Conservation (phyloP, 2,888 invertebrate species). For the Drosophila neonasuta region DNA sequence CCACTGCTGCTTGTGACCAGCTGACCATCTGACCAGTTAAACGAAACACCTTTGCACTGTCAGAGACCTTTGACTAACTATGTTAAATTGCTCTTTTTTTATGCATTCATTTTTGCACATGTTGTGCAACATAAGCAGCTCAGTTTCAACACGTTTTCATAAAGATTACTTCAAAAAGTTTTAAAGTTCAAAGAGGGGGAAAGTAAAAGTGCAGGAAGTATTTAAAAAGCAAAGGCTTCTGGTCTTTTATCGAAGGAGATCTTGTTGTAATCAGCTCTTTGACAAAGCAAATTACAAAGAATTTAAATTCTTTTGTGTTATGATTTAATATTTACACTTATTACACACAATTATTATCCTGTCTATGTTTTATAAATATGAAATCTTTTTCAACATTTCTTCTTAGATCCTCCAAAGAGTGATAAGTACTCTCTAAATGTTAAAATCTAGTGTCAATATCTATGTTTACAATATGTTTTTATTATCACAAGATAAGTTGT, state of each 20-base stretch:
- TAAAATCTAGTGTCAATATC: no score
- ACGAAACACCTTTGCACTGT: conserved; percentile 54
- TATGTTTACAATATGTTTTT: no score
- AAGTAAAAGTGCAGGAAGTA: not conserved
- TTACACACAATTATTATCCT: no score
- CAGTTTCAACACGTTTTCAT: conserved; percentile 8
- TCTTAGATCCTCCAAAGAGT: no score
- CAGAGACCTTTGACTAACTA: conserved; percentile 45
- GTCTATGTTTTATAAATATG: no score
- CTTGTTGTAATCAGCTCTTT: not conserved
- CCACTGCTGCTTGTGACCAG: no score
- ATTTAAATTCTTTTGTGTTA: no score
- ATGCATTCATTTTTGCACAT: conserved; percentile 49
- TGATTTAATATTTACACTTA: no score
- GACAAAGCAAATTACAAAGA: not conserved
- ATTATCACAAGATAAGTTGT: no score
- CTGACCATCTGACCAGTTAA: conserved; percentile 47
- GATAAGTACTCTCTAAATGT: no score
- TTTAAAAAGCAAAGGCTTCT: not conserved
- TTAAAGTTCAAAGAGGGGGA: not conserved
- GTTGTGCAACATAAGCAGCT: conserved; percentile 50
- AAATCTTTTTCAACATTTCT: no score
- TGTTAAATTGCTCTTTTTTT: conserved; percentile 50
- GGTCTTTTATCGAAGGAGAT: not conserved
- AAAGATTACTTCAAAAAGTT: not conserved